These are phyloP conservation scores for Nemotelus nigrinus DNA, from an alignment of 2,888 invertebrate genomes.

Conservation along the genomic window DNA sequence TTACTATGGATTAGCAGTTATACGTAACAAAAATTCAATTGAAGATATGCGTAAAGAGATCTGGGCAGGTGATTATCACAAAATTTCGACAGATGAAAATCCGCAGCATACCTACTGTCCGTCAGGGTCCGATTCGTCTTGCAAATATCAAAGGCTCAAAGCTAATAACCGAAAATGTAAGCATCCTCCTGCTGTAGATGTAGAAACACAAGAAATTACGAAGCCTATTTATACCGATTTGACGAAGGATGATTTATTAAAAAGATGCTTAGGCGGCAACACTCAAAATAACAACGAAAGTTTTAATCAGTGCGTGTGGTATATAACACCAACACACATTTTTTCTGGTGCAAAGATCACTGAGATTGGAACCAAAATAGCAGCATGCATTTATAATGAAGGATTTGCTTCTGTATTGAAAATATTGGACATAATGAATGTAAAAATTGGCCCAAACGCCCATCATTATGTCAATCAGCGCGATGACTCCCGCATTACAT, in stretches of 20 bases:
- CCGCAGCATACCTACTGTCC: conserved; percentile 21
- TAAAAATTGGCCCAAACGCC: background rate
- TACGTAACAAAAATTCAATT: conserved; percentile 2
- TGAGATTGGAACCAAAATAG: conserved; percentile 6
- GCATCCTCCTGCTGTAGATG: background rate
- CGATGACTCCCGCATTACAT: background rate
- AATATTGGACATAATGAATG: conserved; percentile 8
- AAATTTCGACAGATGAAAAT: conserved; percentile 4
- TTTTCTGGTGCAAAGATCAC: background rate
- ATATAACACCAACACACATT: conserved; percentile 1
- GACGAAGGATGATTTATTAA: conserved; percentile 2
- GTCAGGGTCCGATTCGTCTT: background rate
- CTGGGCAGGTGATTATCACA: conserved; percentile 4
- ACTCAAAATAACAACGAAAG: conserved; percentile 5
- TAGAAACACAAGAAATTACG: background rate
- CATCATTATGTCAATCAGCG: conserved; percentile 3
- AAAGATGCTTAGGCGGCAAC: conserved; percentile 9
- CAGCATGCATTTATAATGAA: background rate
- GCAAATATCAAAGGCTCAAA: background rate
- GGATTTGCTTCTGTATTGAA: conserved; percentile 1
- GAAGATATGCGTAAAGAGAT: conserved; percentile 1
- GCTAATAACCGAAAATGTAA: background rate
- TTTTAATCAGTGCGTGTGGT: conserved; percentile 6
- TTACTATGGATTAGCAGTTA: background rate
- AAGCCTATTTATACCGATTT: background rate